Evolutionary conservation across 2,888 invertebrate genomes (phyloP), one percentile per base, ranked within the genome.

Genomic region (Phrixothrix hirtus): DNA sequence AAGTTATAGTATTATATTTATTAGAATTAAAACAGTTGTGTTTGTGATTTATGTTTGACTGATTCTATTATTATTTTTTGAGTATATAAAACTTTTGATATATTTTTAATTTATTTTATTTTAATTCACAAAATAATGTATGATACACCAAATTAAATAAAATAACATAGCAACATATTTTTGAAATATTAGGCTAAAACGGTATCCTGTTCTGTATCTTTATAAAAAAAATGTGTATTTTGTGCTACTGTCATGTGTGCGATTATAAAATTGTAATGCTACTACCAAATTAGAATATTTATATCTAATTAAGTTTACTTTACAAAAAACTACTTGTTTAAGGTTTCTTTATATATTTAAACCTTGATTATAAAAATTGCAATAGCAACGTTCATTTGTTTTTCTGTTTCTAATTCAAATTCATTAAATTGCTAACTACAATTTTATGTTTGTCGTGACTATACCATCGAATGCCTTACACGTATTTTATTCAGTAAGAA

Each of bases 41-140:
- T 52, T 51, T 51, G 44, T 52, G 46, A 52, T 52, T 52, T 52
- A 29, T 50, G 37, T 52, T 51, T 29, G 52, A 52, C 46, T 52
- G 52, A 52, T 41, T 27, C 27, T 32, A 11, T 43, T 50, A 43
- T 43, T 42, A 15, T 45, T n/a, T 38, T 21, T 21, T 21, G 21
- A 21, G 21, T 21, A 21, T 21, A n/a, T n/a, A n/a, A n/a, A n/a
- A 38, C 21, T 38, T 38, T 38, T 38, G 7, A 38, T 26, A 7
- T 14, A 2, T 16, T n/a, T 13, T 9, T 34, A 3, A 11, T 11
- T 11, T 11, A 12, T 10, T 5, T 38, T 17, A 17, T 36, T 36
- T 38, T 9, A 27, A 38, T 11, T 26, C 38, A 27, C 36, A 17
- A 17, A 15, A 25, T 7, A 38, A 25, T 38, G 38, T 38, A 38